Conservation (phyloP, 2,888 invertebrate genomes). For the Cosmopolites sordidus region DNA sequence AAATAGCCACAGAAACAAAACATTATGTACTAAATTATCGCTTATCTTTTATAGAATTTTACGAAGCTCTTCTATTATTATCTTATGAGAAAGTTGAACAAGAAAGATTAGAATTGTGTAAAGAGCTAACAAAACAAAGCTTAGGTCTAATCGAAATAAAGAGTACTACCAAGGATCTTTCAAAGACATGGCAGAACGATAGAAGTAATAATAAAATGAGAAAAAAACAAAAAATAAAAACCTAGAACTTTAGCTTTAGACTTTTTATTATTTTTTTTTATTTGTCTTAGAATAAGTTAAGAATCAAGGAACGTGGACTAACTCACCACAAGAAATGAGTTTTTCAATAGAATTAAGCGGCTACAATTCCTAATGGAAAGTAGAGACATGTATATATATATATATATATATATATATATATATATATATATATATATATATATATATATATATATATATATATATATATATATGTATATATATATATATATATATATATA, state of each 20-base stretch:
- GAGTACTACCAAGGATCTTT: neutral
- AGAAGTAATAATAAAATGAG: neutral
- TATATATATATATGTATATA: too few species aligned
- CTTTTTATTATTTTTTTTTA: neutral
- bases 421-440: too few species aligned
- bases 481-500: too few species aligned
- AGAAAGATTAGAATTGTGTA: constrained; percentile 1
- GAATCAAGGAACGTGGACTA: too few species aligned
- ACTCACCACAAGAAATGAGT: too few species aligned
- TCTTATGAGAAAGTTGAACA: constrained; percentile 33
- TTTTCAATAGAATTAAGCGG: too few species aligned
- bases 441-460: too few species aligned
- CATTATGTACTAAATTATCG: constrained; percentile 53
- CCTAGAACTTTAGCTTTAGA: neutral
- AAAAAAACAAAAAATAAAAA: constrained; percentile 1
- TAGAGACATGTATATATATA: too few species aligned
- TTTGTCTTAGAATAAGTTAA: neutral
- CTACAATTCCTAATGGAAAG: too few species aligned
- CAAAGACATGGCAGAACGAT: neutral
- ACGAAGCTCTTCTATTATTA: constrained; percentile 53
- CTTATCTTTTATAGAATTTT: constrained; percentile 59
- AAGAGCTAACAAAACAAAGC: neutral
- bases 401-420: too few species aligned
- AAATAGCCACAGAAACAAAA: constrained; percentile 42
- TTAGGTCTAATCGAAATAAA: neutral